Conservation (phyloP, 2,797 vertebrate genomes). For the Pangasius macronema region DNA sequence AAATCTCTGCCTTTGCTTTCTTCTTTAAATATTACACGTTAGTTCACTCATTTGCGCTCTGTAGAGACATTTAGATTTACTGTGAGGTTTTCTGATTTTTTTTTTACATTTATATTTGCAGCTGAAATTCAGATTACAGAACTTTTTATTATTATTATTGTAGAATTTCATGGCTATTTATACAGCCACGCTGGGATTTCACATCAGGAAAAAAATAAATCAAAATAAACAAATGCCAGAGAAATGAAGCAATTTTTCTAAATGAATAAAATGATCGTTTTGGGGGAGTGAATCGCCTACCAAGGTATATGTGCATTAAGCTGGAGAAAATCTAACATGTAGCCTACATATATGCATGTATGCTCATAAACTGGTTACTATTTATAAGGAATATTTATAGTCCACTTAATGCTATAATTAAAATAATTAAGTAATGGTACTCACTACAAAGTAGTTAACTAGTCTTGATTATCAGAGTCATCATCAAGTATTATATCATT, state of each 20-base stretch:
- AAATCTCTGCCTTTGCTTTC: conserved; percentile 6
- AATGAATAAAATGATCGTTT: neutral
- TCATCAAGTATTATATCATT: neutral
- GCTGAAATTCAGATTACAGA: neutral
- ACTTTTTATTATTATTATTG: neutral
- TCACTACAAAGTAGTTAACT: neutral
- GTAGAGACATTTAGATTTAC: neutral
- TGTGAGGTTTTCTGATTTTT: neutral
- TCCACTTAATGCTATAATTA: neutral
- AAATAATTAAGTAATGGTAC: neutral
- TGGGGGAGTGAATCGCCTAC: neutral
- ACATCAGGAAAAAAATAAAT: neutral
- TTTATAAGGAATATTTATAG: neutral
- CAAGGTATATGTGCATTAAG: neutral
- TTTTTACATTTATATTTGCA: neutral
- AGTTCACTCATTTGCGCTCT: neutral
- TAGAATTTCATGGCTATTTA: neutral
- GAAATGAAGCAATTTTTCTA: neutral
- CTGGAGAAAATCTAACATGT: neutral
- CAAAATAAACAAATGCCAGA: neutral
- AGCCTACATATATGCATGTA: neutral
- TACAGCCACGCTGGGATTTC: neutral
- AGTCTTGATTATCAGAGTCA: neutral
- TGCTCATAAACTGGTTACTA: neutral
- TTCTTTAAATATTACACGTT: neutral